Conservation (phyloP, 2,113 vertebrate genomes). For the Callipepla squamata region DNA sequence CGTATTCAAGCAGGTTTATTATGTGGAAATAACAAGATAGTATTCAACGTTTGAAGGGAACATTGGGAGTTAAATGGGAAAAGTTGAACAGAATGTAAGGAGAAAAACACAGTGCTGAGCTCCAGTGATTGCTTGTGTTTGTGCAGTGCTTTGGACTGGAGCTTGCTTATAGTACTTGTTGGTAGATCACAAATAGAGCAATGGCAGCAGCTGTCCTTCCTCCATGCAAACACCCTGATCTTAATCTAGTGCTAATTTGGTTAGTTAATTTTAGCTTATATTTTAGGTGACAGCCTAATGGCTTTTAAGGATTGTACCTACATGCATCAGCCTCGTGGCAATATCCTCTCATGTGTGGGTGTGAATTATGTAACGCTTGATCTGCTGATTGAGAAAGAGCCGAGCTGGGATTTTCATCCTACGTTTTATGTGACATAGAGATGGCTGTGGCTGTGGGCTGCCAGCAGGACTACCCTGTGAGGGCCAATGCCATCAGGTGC, state of each 20-base stretch:
- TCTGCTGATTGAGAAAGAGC: not conserved
- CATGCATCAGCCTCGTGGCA: not conserved
- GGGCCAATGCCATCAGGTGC: not conserved
- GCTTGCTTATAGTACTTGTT: not conserved
- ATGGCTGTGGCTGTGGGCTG: rapidly evolving
- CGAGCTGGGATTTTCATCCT: not conserved
- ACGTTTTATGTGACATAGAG: not conserved
- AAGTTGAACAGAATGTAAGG: rapidly evolving
- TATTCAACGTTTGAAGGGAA: not conserved
- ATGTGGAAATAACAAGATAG: not conserved
- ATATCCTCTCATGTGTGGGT: not conserved
- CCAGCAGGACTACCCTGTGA: not conserved
- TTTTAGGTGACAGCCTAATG: constrained; percentile 56
- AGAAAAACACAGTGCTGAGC: not conserved
- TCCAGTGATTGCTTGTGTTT: not conserved
- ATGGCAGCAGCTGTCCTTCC: not conserved
- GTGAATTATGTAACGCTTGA: not conserved
- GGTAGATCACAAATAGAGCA: not conserved
- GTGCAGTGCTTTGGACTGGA: not conserved
- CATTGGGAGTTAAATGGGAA: not conserved
- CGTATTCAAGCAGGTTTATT: not conserved
- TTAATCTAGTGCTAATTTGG: not conserved
- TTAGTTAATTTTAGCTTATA: constrained; percentile 13
- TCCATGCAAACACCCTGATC: not conserved
- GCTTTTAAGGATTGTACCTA: constrained; percentile 11